Evolutionary conservation across 2,888 invertebrate species (phyloP).

Genomic region (Dioctria linearis): DNA sequence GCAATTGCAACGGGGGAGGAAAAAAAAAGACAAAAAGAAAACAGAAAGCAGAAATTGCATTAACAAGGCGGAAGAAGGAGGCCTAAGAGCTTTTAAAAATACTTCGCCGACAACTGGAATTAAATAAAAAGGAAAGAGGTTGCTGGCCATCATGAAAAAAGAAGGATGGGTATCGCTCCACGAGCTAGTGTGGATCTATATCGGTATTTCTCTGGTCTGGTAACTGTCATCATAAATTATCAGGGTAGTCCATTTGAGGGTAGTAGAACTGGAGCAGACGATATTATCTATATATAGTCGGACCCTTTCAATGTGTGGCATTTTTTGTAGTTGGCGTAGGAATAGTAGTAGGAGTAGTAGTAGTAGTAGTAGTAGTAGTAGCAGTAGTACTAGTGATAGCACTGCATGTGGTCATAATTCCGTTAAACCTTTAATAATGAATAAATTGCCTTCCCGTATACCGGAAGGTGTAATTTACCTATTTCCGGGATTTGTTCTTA

Average conservation of each 20-base stretch:
- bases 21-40: background rate
- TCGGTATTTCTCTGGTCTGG: slow-evolving; percentile 32
- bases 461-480: slow-evolving; percentile 35
- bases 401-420: slow-evolving; percentile 28
- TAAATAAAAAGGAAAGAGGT: slow-evolving; percentile 34
- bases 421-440: slow-evolving; percentile 36
- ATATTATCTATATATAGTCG: background rate
- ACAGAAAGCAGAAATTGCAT: slow-evolving; percentile 42
- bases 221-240: slow-evolving; percentile 41
- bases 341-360: background rate
- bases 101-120: slow-evolving; percentile 22
- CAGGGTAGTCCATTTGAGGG: slow-evolving; percentile 2
- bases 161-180: background rate
- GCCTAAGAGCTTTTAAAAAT: slow-evolving; percentile 27
- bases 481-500: background rate
- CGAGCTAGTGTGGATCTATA: background rate
- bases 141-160: slow-evolving; percentile 33
- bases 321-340: background rate
- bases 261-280: background rate
- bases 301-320: background rate
- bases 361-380: background rate
- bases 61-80: background rate
- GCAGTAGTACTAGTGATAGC: slow-evolving; percentile 7
- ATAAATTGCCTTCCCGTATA: background rate
- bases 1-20: slow-evolving; percentile 29